These are phyloP conservation scores for Otocyon megalotis DNA, from an alignment of 2,113 vertebrate species.

Conservation along the genomic window DNA sequence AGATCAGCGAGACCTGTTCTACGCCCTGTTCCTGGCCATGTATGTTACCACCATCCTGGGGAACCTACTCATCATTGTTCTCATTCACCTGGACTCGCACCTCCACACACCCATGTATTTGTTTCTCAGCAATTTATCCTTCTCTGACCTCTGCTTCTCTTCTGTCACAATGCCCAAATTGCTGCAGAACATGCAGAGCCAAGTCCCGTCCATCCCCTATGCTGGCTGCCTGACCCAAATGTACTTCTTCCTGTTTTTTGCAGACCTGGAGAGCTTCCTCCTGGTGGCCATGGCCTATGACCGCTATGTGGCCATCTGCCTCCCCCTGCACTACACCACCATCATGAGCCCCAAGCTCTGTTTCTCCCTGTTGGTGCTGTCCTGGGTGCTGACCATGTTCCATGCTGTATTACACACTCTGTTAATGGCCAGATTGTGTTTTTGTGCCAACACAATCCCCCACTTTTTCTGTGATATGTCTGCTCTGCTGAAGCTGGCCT, in stretches of 20 bases:
- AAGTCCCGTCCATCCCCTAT: slow-evolving; percentile 27
- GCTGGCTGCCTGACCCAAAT: slow-evolving; percentile 63
- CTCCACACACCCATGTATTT: slow-evolving; percentile 77
- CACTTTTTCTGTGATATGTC: slow-evolving; percentile 77
- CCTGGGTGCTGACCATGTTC: slow-evolving; percentile 29
- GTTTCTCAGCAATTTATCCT: slow-evolving; percentile 73
- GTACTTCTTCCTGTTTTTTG: neutral
- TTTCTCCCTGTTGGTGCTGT: neutral
- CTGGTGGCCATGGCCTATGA: neutral
- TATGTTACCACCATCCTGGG: slow-evolving; percentile 63
- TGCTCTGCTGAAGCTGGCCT: slow-evolving; percentile 11
- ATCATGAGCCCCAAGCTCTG: slow-evolving; percentile 66
- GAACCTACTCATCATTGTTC: slow-evolving; percentile 63
- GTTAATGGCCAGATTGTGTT: slow-evolving; percentile 51
- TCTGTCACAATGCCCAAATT: slow-evolving; percentile 71
- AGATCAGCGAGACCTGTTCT: slow-evolving; percentile 49
- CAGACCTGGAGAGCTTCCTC: too few relatives aligned
- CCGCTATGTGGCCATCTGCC: slow-evolving; percentile 72
- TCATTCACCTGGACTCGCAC: slow-evolving; percentile 53
- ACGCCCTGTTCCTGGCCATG: slow-evolving; percentile 51
- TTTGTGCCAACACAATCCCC: slow-evolving; percentile 66
- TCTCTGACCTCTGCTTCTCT: slow-evolving; percentile 73
- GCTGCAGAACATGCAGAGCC: slow-evolving; percentile 34
- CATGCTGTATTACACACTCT: slow-evolving; percentile 75
- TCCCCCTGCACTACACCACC: slow-evolving; percentile 65